Evolutionary conservation across 2,113 vertebrate genomes (phyloP).

Genomic region (Prunella fulvescens): DNA sequence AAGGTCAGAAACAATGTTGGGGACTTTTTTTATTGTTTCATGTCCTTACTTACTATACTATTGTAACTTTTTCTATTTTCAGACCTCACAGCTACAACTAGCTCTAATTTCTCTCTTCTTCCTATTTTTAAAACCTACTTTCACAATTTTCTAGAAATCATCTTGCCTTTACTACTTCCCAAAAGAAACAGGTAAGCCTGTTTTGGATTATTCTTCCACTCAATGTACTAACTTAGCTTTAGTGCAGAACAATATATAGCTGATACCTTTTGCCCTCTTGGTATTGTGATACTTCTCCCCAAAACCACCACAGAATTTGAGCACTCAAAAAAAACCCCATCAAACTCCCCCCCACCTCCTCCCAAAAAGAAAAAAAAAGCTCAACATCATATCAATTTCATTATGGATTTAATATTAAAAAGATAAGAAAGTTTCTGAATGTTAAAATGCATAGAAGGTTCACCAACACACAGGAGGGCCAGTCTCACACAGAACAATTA

Average conservation of each 20-base stretch:
- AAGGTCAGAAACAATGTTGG: neutral
- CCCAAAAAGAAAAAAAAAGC: neutral
- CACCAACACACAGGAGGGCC: neutral
- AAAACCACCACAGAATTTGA: neutral
- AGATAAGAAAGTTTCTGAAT: neutral
- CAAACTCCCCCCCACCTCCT: fast-evolving
- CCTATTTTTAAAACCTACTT: neutral
- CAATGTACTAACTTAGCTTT: neutral
- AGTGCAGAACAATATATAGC: neutral
- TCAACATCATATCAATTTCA: neutral
- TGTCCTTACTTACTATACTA: neutral
- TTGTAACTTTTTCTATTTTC: neutral
- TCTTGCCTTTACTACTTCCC: neutral
- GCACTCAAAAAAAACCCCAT: neutral
- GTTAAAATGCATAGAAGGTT: neutral
- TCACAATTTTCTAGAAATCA: neutral
- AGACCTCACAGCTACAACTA: neutral
- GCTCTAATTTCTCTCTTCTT: neutral
- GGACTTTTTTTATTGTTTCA: neutral
- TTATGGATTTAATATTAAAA: neutral
- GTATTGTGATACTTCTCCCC: neutral
- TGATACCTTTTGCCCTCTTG: neutral
- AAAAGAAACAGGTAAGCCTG: neutral
- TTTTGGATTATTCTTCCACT: neutral
- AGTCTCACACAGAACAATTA: neutral